A percentile compares a stretch with the other conserved stretches of the same genome.
phyloP scores from a whole-genome alignment of 1,140 invertebrate species.

The Drosophila takahashii region DNA sequence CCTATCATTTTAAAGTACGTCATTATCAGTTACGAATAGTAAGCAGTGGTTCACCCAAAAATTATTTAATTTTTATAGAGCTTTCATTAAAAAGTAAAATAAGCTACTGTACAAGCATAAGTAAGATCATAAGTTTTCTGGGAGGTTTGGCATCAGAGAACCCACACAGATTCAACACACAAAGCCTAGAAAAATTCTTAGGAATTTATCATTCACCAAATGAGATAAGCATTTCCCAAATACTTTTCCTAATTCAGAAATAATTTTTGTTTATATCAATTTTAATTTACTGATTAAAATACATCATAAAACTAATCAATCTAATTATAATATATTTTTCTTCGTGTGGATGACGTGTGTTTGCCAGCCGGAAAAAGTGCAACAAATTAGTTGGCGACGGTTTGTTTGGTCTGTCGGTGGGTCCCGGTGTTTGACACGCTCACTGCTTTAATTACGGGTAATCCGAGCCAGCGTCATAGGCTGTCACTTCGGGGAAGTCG shows the following conservation, averaged over 20 bases:
- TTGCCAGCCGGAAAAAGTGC: conserved; percentile 31
- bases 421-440: conserved; percentile 60
- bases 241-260: neutral
- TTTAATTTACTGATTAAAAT: neutral
- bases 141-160: neutral
- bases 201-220: neutral
- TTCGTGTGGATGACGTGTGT: neutral
- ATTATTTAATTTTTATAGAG: neutral
- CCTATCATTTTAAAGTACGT: neutral
- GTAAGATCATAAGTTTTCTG: neutral
- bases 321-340: neutral
- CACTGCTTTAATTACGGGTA: conserved; percentile 71
- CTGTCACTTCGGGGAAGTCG: conserved; percentile 60
- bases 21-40: neutral
- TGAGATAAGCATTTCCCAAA: neutral
- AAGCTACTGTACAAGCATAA: too few species aligned
- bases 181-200: neutral
- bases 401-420: conserved; percentile 55
- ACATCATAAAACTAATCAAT: too few species aligned
- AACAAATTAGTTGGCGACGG: conserved; percentile 64
- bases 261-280: neutral
- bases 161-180: neutral
- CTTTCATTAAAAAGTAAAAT: neutral
- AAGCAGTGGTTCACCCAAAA: neutral
- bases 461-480: conserved; percentile 62